Evolutionary conservation across 2,113 vertebrate species (phyloP), one percentile per base, ranked within the genome.

Genomic region (Macaca nemestrina): DNA sequence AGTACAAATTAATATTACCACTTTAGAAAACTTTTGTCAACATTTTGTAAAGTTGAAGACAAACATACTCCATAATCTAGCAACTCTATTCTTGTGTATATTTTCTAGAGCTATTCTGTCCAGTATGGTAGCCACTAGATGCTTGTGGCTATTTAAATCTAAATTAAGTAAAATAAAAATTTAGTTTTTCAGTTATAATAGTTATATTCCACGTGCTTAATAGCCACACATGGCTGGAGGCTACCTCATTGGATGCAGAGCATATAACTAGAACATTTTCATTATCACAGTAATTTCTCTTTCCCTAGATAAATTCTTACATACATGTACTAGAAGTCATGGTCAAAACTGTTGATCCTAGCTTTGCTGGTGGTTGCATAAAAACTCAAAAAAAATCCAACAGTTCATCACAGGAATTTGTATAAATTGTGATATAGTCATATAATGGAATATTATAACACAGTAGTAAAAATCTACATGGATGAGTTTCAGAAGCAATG

Each of bases 401-500:
- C 10, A 72, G 43, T 43, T 93, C 38, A 95, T 68, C 57, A 68
- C 4, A 78, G 35, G 23, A 45, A 45, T 73, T 59, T 86, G 59
- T 61, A 86, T 86, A 35, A 86, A 45, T 92, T 75, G 14, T 81
- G 61, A 90, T 40, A 80, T 38, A 85, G n/a, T 91, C 40, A 76
- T 89, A 52, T 10, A 81, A n/a, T 95, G n/a, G 52, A 90, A 64
- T 78, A 48, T 16, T 93, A 50, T 16, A 88, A 38, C 38, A 48
- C 12, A 45, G 72, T 93, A 78, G 72, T 67, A 61, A 85, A 92
- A 88, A 67, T 93, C 92, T 78, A 67, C 78, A 16, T 86, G 48
- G 43, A 55, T 95, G 61, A 91, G 48, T 70, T 94, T 75, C 76
- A 93, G 73, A 95, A 93, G 84, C 27, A 45, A 30, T 50, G 27